Conservation (phyloP, 1,140 invertebrate species). For the Paraescarpia echinospica region DNA sequence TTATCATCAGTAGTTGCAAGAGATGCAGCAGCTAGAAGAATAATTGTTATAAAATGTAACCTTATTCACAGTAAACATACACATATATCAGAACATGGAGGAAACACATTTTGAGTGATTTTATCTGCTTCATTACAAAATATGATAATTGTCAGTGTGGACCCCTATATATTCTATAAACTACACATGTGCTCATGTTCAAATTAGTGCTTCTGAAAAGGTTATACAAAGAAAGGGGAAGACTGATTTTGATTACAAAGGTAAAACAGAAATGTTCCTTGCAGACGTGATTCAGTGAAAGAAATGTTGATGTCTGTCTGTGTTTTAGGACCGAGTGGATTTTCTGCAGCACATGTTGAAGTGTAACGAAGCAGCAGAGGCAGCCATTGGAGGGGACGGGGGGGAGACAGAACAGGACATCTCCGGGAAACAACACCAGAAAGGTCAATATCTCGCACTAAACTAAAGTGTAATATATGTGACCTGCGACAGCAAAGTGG, state of each 20-base stretch:
- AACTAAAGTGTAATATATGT: too few relatives aligned
- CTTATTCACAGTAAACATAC: too few relatives aligned
- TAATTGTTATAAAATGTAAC: too few relatives aligned
- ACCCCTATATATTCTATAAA: too few relatives aligned
- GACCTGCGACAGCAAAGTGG: too few relatives aligned
- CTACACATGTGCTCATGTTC: too few relatives aligned
- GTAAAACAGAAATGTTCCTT: not conserved
- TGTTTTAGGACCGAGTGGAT: not conserved
- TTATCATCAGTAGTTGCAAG: too few relatives aligned
- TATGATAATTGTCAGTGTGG: too few relatives aligned
- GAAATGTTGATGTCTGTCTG: not conserved
- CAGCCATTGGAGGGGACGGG: slow-evolving; percentile 30
- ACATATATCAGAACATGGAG: too few relatives aligned
- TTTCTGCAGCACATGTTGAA: not conserved
- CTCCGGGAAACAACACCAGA: not conserved
- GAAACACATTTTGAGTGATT: too few relatives aligned
- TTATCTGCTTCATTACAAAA: too few relatives aligned
- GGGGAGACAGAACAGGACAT: not conserved
- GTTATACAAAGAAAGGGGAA: not conserved
- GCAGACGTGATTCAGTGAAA: not conserved
- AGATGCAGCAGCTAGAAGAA: too few relatives aligned
- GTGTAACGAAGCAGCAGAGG: slow-evolving; percentile 25
- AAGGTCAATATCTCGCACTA: not conserved
- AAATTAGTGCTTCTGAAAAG: not conserved
- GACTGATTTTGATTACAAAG: not conserved